A percentile compares a stretch with the other conserved stretches of the same genome.
phyloP scores from a whole-genome alignment of 2,888 invertebrate species.

The Xanthorhoe designata region DNA sequence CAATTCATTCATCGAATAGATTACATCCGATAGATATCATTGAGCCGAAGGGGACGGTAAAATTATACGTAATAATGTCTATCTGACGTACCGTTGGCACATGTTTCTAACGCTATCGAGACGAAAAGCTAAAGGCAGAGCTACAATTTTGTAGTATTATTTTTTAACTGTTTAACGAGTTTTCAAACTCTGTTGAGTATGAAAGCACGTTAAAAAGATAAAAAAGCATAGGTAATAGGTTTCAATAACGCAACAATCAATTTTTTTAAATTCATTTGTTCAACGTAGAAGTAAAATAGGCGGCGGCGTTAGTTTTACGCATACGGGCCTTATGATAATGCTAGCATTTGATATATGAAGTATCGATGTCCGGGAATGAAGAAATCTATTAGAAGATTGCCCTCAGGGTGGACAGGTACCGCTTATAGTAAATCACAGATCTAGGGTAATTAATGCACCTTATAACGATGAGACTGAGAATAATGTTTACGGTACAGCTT shows the following conservation, averaged over 20 bases:
- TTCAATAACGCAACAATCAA: no score
- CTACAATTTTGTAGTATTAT: no score
- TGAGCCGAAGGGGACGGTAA: conserved; percentile 49
- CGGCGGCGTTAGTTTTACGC: no score
- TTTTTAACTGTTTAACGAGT: no score
- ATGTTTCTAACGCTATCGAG: conserved; percentile 39
- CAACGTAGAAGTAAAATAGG: no score
- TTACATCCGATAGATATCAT: conserved; percentile 28
- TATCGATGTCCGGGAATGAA: conserved; percentile 50
- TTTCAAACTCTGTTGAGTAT: no score
- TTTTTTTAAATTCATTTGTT: no score
- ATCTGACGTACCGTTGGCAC: conserved; percentile 21
- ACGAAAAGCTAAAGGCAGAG: background rate
- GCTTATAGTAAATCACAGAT: conserved; percentile 38
- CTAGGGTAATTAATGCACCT: conserved; percentile 44
- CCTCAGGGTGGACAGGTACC: conserved; percentile 24
- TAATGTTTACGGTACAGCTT: conserved; percentile 16
- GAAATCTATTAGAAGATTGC: conserved; percentile 56
- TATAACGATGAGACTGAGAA: conserved; percentile 38
- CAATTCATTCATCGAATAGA: conserved; percentile 35
- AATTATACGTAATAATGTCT: conserved; percentile 49
- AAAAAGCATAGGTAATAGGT: no score
- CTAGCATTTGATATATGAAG: background rate
- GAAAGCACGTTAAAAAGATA: no score
- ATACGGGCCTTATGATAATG: background rate